A percentile compares a stretch with the other conserved stretches of the same genome.
phyloP scores from a whole-genome alignment of 2,888 invertebrate genomes.

The Machimus atricapillus region DNA sequence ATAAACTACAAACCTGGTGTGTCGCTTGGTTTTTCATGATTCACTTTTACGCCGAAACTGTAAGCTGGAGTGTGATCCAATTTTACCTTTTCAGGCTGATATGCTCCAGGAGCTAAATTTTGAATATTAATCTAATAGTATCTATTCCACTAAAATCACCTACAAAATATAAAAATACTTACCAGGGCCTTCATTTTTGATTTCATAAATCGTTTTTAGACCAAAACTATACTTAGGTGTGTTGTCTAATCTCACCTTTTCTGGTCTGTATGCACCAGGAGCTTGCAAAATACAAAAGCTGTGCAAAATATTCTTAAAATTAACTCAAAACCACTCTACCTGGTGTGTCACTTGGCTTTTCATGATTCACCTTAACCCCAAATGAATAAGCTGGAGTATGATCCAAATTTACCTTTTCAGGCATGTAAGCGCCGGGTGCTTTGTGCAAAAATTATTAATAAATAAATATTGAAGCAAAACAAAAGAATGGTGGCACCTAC shows the following conservation, averaged over 20 bases:
- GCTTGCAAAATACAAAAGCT: conserved; percentile 47
- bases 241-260: conserved; percentile 67
- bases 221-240: conserved; percentile 71
- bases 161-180: background rate
- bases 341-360: conserved; percentile 61
- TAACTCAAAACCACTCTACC: conserved; percentile 70
- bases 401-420: conserved; percentile 66
- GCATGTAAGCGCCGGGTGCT: conserved; percentile 68
- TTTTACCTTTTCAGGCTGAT: conserved; percentile 66
- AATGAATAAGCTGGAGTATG: conserved; percentile 63
- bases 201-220: conserved; percentile 65
- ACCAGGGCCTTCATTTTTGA: conserved; percentile 67
- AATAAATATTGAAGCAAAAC: conserved; percentile 29
- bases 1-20: conserved; percentile 63
- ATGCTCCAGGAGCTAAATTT: conserved; percentile 63
- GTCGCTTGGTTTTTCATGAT: conserved; percentile 63
- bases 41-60: conserved; percentile 65
- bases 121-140: background rate
- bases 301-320: conserved; percentile 63
- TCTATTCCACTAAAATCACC: background rate
- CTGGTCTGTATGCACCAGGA: conserved; percentile 71
- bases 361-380: conserved; percentile 57
- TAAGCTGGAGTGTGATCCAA: conserved; percentile 65
- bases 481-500: conserved; percentile 50
- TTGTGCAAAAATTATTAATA: conserved; percentile 43